phyloP scores from a whole-genome alignment of 2,113 vertebrate genomes.

The Pelvicachromis taeniatus region DNA sequence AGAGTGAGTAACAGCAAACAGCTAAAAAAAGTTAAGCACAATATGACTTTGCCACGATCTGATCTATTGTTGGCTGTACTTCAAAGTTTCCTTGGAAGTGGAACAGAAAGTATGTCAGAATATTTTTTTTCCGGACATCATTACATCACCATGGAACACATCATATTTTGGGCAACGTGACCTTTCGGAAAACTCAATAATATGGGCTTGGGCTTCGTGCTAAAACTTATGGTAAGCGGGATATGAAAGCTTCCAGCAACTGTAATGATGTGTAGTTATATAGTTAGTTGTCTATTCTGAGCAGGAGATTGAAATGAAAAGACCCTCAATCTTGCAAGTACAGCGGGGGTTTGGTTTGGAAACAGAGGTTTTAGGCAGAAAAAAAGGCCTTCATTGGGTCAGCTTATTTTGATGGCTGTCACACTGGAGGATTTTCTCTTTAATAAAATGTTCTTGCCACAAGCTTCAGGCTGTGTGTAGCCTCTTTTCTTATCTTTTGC shows the following conservation, averaged over 20 bases:
- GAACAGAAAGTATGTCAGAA: slow-evolving; percentile 8
- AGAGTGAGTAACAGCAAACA: slow-evolving; percentile 5
- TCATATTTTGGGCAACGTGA: background rate
- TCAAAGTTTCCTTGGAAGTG: slow-evolving; percentile 1
- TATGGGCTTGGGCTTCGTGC: background rate
- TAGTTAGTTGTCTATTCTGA: background rate
- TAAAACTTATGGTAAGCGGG: background rate
- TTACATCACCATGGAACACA: background rate
- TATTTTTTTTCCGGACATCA: background rate
- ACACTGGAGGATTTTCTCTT: slow-evolving; percentile 2
- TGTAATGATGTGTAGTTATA: background rate
- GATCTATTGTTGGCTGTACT: background rate
- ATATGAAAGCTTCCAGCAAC: background rate
- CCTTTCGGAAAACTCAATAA: background rate
- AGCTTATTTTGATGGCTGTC: slow-evolving; percentile 20
- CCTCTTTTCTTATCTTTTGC: slow-evolving; percentile 7
- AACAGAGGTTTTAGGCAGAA: background rate
- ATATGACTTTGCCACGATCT: background rate
- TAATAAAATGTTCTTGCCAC: background rate
- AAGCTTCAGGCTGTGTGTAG: background rate
- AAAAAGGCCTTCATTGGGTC: background rate
- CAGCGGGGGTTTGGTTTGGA: background rate
- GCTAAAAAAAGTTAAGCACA: background rate
- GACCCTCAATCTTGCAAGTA: background rate
- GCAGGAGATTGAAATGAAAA: background rate